These are phyloP conservation scores for Hirtodrosophila confusa DNA, from an alignment of 2,888 invertebrate species.

Conservation along the genomic window DNA sequence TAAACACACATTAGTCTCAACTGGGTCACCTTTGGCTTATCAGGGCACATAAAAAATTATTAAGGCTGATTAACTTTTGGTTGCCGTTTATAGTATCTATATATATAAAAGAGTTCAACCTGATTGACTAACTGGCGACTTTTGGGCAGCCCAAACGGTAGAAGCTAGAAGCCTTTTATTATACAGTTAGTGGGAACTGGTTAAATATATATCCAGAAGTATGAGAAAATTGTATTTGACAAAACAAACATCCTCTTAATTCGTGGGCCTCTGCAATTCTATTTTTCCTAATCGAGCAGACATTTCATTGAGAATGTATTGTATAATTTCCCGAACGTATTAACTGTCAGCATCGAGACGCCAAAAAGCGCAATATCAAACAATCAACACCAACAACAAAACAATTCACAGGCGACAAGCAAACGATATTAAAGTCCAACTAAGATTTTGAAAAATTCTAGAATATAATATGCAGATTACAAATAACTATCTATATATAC, in stretches of 20 bases:
- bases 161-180: too few species aligned
- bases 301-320: conserved; percentile 83
- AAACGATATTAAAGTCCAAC: conserved; percentile 22
- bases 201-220: too few species aligned
- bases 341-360: conserved; percentile 67
- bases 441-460: neutral
- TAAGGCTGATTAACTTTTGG: conserved; percentile 47
- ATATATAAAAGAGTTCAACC: too few species aligned
- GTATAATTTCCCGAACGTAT: conserved; percentile 83
- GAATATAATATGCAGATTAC: too few species aligned
- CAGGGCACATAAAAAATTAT: conserved; percentile 42
- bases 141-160: too few species aligned
- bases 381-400: conserved; percentile 27
- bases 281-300: conserved; percentile 75
- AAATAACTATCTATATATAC: too few species aligned
- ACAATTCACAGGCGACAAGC: conserved; percentile 30
- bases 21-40: conserved; percentile 74
- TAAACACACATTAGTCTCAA: conserved; percentile 47
- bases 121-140: too few species aligned
- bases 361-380: conserved; percentile 48
- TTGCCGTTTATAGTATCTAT: conserved; percentile 8
- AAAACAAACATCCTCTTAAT: too few species aligned
- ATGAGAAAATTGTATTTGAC: too few species aligned
- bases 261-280: too few species aligned
- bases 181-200: too few species aligned